These are phyloP conservation scores for Lycia hirtaria DNA, from an alignment of 2,888 invertebrate genomes.

Conservation along the genomic window DNA sequence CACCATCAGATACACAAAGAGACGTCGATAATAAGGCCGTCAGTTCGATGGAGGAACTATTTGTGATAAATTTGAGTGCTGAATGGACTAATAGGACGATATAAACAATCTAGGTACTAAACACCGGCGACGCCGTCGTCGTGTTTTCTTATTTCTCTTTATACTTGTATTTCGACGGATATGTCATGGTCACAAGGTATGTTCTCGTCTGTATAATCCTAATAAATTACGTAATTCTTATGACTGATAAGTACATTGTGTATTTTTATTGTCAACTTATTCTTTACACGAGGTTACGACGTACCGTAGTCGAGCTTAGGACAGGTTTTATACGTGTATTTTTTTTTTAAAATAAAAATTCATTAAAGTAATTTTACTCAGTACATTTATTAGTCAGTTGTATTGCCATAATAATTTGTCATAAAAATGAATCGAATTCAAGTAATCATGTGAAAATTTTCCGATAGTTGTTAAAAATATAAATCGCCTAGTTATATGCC, in stretches of 20 bases:
- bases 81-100: constrained; percentile 51
- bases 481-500: constrained; percentile 38
- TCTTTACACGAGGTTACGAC: constrained; percentile 42
- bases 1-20: too few species aligned
- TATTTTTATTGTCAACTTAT: constrained; percentile 50
- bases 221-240: constrained; percentile 58
- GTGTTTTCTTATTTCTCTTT: constrained; percentile 48
- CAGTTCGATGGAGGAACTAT: constrained; percentile 45
- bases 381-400: constrained; percentile 38
- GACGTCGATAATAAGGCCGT: too few species aligned
- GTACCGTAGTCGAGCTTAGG: constrained; percentile 35
- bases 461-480: constrained; percentile 31
- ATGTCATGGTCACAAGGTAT: constrained; percentile 70
- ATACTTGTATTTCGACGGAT: constrained; percentile 51
- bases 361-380: constrained; percentile 29
- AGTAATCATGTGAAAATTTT: constrained; percentile 27
- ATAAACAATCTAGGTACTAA: constrained; percentile 51
- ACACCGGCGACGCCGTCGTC: constrained; percentile 44
- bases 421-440: constrained; percentile 29
- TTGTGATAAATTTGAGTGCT: constrained; percentile 63
- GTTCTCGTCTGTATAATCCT: constrained; percentile 59
- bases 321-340: constrained; percentile 34
- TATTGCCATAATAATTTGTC: constrained; percentile 39
- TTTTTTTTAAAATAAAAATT: constrained; percentile 29
- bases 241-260: constrained; percentile 73